Evolutionary conservation across 1,140 invertebrate genomes (phyloP).

Genomic region (Lamellibrachia luymesi): DNA sequence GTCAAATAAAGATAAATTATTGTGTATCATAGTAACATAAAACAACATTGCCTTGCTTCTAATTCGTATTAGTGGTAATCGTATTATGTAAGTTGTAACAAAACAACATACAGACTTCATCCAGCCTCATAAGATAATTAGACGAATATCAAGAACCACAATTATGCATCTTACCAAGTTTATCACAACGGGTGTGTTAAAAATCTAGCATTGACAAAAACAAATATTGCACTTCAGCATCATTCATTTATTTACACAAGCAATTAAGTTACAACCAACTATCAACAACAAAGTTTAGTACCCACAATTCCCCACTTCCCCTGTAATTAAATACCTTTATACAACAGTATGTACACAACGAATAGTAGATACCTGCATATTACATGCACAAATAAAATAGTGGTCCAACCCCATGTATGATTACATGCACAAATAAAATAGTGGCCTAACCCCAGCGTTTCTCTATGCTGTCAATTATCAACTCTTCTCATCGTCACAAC

Average conservation of each 20-base stretch:
- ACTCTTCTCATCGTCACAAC: neutral
- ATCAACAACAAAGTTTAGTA: neutral
- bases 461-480: neutral
- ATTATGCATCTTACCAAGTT: no score
- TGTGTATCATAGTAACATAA: no score
- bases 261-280: neutral
- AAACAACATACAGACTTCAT: no score
- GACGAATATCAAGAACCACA: no score
- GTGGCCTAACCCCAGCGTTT: neutral
- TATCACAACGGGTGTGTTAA: no score
- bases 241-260: constrained; percentile 5
- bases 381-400: neutral
- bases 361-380: neutral
- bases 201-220: neutral
- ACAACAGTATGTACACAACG: neutral
- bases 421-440: neutral
- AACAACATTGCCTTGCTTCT: no score
- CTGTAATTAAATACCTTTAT: neutral
- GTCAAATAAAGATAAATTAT: no score
- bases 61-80: no score
- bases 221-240: neutral
- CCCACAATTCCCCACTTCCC: neutral
- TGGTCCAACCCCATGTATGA: neutral
- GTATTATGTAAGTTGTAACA: no score
- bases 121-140: no score